Conservation (phyloP, 2,797 vertebrate species). For the Lutjanus argentimaculatus region DNA sequence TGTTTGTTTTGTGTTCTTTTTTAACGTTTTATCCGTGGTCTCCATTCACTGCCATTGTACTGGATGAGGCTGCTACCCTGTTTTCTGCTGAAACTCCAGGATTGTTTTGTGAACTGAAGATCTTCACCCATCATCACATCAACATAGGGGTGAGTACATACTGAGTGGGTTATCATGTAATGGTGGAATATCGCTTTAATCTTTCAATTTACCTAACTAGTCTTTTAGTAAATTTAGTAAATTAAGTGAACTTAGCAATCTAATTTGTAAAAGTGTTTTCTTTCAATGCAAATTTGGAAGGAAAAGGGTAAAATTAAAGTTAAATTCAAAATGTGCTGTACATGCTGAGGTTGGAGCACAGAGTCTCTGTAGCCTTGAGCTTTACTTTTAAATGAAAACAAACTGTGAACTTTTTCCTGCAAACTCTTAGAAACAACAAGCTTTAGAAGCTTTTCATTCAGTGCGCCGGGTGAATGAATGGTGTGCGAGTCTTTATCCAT, state of each 20-base stretch:
- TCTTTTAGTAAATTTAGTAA: not conserved
- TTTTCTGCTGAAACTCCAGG: too few species aligned
- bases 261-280: not conserved
- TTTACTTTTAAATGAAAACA: not conserved
- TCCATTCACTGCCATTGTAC: too few species aligned
- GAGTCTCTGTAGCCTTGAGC: not conserved
- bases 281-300: not conserved
- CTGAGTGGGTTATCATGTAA: too few species aligned
- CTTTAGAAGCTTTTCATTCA: constrained; percentile 10
- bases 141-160: too few species aligned
- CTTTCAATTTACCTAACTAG: not conserved
- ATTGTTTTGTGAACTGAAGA: too few species aligned
- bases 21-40: too few species aligned
- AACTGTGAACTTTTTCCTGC: not conserved
- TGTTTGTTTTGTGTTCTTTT: too few species aligned
- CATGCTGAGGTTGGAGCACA: not conserved
- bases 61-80: too few species aligned
- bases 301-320: not conserved
- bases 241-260: too few species aligned
- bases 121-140: too few species aligned
- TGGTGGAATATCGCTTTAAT: too few species aligned
- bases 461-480: constrained; percentile 16
- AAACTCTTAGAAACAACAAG: not conserved
- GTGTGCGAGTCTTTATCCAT: constrained; percentile 2
- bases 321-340: not conserved